These are phyloP conservation scores for Litoditis marina DNA, from an alignment of 2,888 invertebrate genomes.

Conservation along the genomic window DNA sequence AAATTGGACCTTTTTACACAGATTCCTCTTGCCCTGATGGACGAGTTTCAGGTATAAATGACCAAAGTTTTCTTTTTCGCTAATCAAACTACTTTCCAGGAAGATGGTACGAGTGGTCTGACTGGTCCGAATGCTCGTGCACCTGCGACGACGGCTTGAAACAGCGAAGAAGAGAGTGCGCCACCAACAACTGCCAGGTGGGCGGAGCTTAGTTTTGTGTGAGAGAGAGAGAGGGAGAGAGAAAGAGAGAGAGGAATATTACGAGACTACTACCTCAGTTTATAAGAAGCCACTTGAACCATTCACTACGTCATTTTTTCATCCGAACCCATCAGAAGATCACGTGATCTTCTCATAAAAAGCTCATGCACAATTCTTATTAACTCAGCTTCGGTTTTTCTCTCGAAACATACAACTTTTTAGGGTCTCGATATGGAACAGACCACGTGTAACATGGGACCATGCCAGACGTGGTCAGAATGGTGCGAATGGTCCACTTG, in stretches of 20 bases:
- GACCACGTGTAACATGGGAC: conserved; percentile 45
- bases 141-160: conserved; percentile 50
- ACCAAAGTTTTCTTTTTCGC: background rate
- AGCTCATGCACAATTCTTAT: no score
- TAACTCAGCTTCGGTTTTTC: background rate
- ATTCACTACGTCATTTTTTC: no score
- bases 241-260: background rate
- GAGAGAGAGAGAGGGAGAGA: conserved; percentile 2
- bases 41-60: no score
- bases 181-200: conserved; percentile 45
- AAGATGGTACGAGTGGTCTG: conserved; percentile 52
- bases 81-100: no score
- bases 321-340: no score
- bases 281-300: no score
- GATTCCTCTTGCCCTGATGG: no score
- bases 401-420: background rate
- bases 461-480: conserved; percentile 53
- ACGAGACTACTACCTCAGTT: no score
- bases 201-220: no score
- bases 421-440: conserved; percentile 44
- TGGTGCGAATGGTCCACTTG: conserved; percentile 56
- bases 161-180: conserved; percentile 46
- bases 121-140: conserved; percentile 50
- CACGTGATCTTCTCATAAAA: no score
- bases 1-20: no score